Conservation (phyloP, 2,797 vertebrate genomes). For the Neopelma chrysocephalum region DNA sequence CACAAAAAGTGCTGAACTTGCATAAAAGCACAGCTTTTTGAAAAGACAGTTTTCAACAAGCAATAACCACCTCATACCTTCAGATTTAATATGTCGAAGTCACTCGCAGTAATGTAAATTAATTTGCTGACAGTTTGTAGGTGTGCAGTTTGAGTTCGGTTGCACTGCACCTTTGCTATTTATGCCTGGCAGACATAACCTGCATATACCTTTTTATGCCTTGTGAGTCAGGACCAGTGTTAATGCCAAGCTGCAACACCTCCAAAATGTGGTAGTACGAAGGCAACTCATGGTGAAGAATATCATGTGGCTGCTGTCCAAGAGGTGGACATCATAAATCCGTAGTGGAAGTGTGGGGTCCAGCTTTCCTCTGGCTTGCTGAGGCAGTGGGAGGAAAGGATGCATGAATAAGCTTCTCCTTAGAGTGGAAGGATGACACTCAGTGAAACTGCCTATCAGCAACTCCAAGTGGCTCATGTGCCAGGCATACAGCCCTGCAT, state of each 20-base stretch:
- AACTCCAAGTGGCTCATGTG: background rate
- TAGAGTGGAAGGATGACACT: background rate
- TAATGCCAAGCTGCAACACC: background rate
- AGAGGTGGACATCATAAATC: background rate
- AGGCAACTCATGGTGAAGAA: background rate
- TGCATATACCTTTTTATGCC: background rate
- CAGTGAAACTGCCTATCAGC: background rate
- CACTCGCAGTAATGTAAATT: background rate
- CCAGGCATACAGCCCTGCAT: background rate
- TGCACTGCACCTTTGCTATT: background rate
- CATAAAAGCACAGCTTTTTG: background rate
- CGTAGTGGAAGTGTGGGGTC: background rate
- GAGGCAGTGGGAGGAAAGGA: background rate
- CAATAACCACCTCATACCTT: background rate
- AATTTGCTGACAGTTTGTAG: background rate
- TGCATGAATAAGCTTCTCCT: background rate
- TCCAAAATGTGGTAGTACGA: fast-evolving
- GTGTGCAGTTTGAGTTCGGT: background rate
- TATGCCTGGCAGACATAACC: background rate
- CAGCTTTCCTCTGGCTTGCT: background rate
- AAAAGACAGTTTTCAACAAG: background rate
- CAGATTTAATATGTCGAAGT: background rate
- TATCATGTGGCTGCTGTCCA: fast-evolving
- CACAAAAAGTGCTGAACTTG: background rate
- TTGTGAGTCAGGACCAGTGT: background rate